These are phyloP conservation scores for Pyrocephalus nanus DNA, from an alignment of 2,797 vertebrate genomes.

Conservation along the genomic window DNA sequence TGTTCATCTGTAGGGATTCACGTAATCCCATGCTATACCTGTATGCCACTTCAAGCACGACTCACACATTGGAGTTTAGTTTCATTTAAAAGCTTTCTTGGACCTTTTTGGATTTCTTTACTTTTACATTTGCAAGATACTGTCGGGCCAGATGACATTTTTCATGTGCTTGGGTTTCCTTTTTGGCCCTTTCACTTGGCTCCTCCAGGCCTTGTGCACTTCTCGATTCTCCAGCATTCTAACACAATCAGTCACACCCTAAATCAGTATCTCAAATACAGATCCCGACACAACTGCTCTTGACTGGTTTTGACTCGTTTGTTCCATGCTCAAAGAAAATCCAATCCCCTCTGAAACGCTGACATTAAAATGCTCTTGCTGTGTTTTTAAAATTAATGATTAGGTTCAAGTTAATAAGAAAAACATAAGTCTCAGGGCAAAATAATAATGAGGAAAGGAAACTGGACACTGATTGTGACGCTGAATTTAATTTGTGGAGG, in stretches of 20 bases:
- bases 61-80: background rate
- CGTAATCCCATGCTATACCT: background rate
- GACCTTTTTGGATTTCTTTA: background rate
- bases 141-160: background rate
- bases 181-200: background rate
- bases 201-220: background rate
- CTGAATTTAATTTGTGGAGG: slow-evolving; percentile 52
- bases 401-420: background rate
- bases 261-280: background rate
- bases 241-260: background rate
- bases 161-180: background rate
- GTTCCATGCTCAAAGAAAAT: background rate
- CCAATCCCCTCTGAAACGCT: background rate
- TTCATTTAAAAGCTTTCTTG: background rate
- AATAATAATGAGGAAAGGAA: slow-evolving; percentile 45
- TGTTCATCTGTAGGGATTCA: background rate
- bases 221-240: background rate
- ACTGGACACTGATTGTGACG: background rate
- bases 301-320: background rate
- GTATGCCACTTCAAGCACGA: background rate
- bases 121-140: background rate
- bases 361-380: background rate
- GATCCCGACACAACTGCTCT: background rate
- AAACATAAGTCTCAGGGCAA: slow-evolving; percentile 38
- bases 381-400: background rate